Evolutionary conservation across 2,113 vertebrate species (phyloP), one percentile per base, ranked within the genome.

Genomic region (Corydoras maculifer): DNA sequence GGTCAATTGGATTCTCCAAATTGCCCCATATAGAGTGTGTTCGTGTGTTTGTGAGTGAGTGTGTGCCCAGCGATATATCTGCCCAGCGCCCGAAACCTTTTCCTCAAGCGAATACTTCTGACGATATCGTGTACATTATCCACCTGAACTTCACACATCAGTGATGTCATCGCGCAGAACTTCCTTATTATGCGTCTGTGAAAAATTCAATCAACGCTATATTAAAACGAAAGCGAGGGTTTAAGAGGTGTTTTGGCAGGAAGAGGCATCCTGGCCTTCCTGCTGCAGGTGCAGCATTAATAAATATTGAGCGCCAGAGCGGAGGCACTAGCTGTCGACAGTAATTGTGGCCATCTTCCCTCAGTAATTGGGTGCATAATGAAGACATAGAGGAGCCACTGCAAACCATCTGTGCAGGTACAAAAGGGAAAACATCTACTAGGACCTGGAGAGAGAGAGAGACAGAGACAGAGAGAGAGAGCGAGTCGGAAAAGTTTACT

Each of bases 311-410:
- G 80, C 60, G 70, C 49, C 70, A 29, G 15, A 5, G 73, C 63
- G 2, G 72, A 70, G 78, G 63, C 63, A 82, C 76, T 79, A 71
- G 83, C 80, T 85, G 82, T 86, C 84, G 80, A 69, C 78, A 81
- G 82, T 88, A 88, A 88, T 87, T 85, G 85, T 82, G 82, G 69
- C 81, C 82, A 62, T 86, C 83, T 85, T 89, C 87, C 85, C 84
- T 84, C 81, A 83, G 86, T 89, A 87, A 89, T 85, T 87, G 86
- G 83, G 55, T 9, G 76, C 83, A 85, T 90, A 89, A 89, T 90
- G 88, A 89, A 88, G 85, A 87, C 87, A 86, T 87, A 58, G 82
- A 87, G 87, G 88, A 90, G 82, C 79, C 82, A 74, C 82, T 11
- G 78, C 77, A 72, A 83, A 84, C 84, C 86, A 90, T 87, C 87